Evolutionary conservation across 1,140 invertebrate genomes (phyloP).

Genomic region (Orchestia grillus): DNA sequence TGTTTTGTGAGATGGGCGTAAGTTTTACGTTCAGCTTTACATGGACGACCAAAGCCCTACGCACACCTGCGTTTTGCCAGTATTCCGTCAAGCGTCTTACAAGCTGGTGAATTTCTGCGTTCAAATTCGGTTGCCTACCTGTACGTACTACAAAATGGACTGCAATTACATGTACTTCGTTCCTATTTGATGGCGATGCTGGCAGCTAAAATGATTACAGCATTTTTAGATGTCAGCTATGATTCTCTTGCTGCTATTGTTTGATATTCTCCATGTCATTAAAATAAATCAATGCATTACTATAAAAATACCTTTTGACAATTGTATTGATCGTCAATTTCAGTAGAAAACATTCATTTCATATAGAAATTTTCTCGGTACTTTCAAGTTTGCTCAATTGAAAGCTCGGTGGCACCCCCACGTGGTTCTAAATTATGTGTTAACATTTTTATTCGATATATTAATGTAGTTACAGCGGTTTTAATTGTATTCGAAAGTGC

Average conservation of each 20-base stretch:
- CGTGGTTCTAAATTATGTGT: neutral
- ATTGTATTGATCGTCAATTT: neutral
- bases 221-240: neutral
- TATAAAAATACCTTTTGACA: neutral
- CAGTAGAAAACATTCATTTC: neutral
- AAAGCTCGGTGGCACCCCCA: neutral
- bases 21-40: neutral
- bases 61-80: neutral
- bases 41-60: neutral
- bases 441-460: conserved; percentile 12
- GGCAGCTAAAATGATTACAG: neutral
- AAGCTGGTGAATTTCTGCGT: neutral
- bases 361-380: neutral
- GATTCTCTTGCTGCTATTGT: neutral
- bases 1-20: neutral
- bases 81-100: too few species aligned
- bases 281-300: neutral
- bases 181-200: neutral
- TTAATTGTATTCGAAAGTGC: conserved; percentile 17
- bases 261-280: neutral
- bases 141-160: neutral
- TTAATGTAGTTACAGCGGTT: neutral
- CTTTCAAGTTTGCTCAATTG: neutral
- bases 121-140: neutral
- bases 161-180: neutral